Base-by-base conservation (phyloP, 1,140 invertebrate genomes). In the Ephestia elutella region DNA sequence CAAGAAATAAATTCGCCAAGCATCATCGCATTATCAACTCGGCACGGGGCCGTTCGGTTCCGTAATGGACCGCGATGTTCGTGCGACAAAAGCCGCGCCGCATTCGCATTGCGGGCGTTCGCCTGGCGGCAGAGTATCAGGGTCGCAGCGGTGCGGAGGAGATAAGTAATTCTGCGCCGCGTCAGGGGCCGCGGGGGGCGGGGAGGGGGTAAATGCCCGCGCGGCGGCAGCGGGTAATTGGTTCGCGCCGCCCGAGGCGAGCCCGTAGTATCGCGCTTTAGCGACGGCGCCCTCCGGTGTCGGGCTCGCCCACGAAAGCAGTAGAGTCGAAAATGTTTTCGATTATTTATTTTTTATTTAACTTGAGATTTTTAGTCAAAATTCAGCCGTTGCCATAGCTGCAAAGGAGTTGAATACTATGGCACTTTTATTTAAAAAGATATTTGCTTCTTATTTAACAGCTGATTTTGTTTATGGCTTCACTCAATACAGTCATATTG, bases 261-360 rank as follows among this genome's bases (percentile, higher is more conserved):
- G 89, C 88, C 87, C 79, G 86, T 85, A 89, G 85, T 87, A 89
- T 87, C 86, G 87, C 87, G 86, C 89, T 90, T 90, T 91, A 90
- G 90, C 89, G 89, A 90, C 88, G 86, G 80, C 82, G 79, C 82
- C 82, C 82, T 80, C 79, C 82, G 80, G 79, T 83, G 80, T 80
- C 78, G 80, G 68, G 70, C 73, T 68, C 66, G 72, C 66, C 68
- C 48, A 63, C 57, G 25, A 59, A 19, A 60, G 18, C 21, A 9
- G 25, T 76, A 54, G 79, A 83, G 79, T 70, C 69, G 76, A 57
- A 49, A 59, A 50, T 5, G 15, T 21, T 13, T 53, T 53, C 5
- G 0, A 44, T 44, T 54, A 55, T 60, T 60, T 59, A 53, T 65
- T 64, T 70, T 66, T 54, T 58, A 48, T 60, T 55, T 56, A 56